A percentile compares a stretch with the other conserved stretches of the same genome.
Conservation (phyloP, 1,140 invertebrate genomes). For the Paraescarpia echinospica region DNA sequence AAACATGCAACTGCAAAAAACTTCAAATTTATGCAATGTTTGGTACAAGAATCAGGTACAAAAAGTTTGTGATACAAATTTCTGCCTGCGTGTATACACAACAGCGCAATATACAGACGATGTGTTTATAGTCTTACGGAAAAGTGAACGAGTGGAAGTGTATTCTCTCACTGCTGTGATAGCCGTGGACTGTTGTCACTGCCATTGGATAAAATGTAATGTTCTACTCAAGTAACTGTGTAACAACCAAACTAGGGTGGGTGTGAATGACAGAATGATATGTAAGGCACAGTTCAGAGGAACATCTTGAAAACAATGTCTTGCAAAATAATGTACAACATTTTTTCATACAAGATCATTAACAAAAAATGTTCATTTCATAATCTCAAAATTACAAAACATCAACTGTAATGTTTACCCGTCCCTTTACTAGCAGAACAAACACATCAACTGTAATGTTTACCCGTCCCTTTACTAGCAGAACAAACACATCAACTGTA, state of each 20-base stretch:
- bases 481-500: background rate
- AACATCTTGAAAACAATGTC: background rate
- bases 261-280: background rate
- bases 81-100: too few species aligned
- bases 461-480: background rate
- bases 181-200: background rate
- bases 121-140: too few species aligned
- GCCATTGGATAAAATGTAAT: background rate
- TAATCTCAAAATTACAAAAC: background rate
- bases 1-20: too few species aligned
- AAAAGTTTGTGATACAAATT: too few species aligned
- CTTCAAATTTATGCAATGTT: too few species aligned
- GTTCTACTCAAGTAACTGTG: background rate
- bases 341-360: background rate
- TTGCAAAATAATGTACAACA: background rate
- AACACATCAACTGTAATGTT: background rate
- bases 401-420: background rate
- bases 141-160: background rate
- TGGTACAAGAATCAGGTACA: too few species aligned
- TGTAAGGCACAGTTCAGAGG: background rate
- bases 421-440: background rate
- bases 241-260: background rate
- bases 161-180: background rate
- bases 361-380: background rate
- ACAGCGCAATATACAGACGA: too few species aligned